phyloP scores from a whole-genome alignment of 2,113 vertebrate genomes.

The Collichthys lucidus region DNA sequence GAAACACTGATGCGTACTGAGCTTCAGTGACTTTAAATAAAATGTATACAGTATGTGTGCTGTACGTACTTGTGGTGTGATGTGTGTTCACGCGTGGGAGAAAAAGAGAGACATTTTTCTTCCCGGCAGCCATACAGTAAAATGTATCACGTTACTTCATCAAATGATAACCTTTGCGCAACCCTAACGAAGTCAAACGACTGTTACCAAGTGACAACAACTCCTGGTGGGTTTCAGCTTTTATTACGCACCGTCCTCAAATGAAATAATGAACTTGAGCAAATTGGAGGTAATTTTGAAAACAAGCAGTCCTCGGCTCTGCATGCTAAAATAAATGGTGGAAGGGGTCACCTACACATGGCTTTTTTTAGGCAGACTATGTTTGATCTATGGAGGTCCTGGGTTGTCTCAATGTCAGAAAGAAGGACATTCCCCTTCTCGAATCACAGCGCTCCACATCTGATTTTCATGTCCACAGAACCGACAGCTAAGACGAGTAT shows the following conservation, averaged over 20 bases:
- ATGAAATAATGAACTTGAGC: conserved; percentile 35
- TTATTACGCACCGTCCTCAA: conserved; percentile 44
- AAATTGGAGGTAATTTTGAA: conserved; percentile 64
- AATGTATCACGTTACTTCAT: conserved; percentile 73
- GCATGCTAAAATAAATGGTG: conserved; percentile 56
- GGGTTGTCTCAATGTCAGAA: conserved; percentile 78
- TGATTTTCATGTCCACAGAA: conserved; percentile 50
- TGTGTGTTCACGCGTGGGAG: conserved; percentile 37
- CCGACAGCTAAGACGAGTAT: conserved; percentile 37
- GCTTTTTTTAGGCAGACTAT: conserved; percentile 72
- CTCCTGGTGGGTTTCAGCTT: conserved; percentile 40
- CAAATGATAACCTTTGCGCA: conserved; percentile 30
- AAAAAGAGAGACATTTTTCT: conserved; percentile 32
- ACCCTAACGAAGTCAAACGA: conserved; percentile 49
- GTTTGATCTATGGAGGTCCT: conserved; percentile 81
- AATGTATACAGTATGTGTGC: conserved; percentile 47
- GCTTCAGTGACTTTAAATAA: conserved; percentile 72
- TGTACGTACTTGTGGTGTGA: conserved; percentile 36
- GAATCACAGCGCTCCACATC: conserved; percentile 56
- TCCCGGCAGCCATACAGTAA: conserved; percentile 38
- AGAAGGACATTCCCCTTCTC: conserved; percentile 71
- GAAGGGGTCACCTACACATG: conserved; percentile 64
- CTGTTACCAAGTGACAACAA: conserved; percentile 44
- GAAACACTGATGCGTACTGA: conserved; percentile 70
- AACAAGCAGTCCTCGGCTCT: conserved; percentile 56